These are phyloP conservation scores for Falco rusticolus DNA, from an alignment of 2,797 vertebrate genomes.

Conservation along the genomic window DNA sequence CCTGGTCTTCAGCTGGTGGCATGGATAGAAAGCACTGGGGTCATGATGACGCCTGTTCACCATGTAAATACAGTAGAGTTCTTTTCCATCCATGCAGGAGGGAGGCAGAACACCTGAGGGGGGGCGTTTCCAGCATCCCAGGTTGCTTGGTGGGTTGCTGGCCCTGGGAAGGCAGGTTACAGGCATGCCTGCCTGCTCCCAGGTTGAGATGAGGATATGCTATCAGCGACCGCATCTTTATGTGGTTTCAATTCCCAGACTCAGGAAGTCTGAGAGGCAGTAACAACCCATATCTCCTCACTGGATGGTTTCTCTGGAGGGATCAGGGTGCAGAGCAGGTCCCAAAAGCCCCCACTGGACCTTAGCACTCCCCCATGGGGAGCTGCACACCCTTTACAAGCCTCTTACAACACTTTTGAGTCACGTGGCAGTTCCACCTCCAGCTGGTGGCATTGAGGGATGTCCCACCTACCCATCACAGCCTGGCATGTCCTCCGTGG, in stretches of 20 bases:
- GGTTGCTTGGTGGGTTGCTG: neutral
- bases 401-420: neutral
- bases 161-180: neutral
- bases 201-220: neutral
- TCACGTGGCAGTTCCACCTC: neutral
- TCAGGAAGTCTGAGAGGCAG: neutral
- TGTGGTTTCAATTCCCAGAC: neutral
- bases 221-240: neutral
- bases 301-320: neutral
- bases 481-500: neutral
- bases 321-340: accelerated
- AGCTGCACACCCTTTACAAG: neutral
- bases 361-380: neutral
- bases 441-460: neutral
- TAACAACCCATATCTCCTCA: neutral
- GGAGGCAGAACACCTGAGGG: neutral
- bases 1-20: neutral
- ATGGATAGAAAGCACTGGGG: neutral
- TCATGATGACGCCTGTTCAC: neutral
- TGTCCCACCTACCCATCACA: neutral
- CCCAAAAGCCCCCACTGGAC: neutral
- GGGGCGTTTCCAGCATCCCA: neutral
- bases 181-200: neutral
- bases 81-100: neutral
- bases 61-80: neutral